Percentiles rank a stretch among this genome's conserved stretches.
These are phyloP conservation scores for Steinernema scapterisci DNA, from an alignment of 2,888 invertebrate genomes.

Conservation along the genomic window DNA sequence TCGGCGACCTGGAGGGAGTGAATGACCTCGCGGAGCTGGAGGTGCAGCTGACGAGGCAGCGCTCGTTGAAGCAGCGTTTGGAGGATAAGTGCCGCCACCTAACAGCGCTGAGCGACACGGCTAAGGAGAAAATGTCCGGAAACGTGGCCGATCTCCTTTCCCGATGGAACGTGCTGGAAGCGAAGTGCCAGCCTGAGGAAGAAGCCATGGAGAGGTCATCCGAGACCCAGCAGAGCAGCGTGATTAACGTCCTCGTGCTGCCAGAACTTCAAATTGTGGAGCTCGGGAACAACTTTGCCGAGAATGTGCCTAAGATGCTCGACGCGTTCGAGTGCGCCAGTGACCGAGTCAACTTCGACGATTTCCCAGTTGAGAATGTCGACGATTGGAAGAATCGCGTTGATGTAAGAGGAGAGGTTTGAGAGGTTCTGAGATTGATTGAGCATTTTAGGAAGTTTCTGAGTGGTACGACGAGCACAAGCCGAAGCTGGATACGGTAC, in stretches of 20 bases:
- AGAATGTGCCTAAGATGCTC: constrained; percentile 38
- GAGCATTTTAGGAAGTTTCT: constrained; percentile 36
- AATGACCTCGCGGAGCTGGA: constrained; percentile 36
- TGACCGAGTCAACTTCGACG: constrained; percentile 49
- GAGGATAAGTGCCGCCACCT: constrained; percentile 23
- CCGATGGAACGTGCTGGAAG: constrained; percentile 2
- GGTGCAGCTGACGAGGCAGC: constrained; percentile 32
- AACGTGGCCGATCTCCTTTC: constrained; percentile 10
- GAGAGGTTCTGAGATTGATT: not conserved
- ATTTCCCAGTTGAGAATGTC: constrained; percentile 45
- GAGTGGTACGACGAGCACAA: constrained; percentile 44
- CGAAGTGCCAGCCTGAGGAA: constrained; percentile 20
- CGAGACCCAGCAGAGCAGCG: not conserved
- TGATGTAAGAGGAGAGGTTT: constrained; percentile 34
- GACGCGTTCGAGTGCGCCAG: constrained; percentile 42
- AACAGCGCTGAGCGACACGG: not conserved
- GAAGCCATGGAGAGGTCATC: not conserved
- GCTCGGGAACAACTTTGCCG: constrained; percentile 33
- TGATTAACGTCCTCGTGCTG: not conserved
- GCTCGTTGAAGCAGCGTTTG: not conserved
- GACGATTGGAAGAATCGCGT: constrained; percentile 48
- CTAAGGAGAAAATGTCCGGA: constrained; percentile 1
- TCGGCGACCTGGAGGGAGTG: constrained; percentile 11
- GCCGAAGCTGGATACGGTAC: constrained; percentile 49
- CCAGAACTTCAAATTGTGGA: constrained; percentile 32